Base-by-base conservation (phyloP, 2,888 invertebrate species). In the Auanema sp. region DNA sequence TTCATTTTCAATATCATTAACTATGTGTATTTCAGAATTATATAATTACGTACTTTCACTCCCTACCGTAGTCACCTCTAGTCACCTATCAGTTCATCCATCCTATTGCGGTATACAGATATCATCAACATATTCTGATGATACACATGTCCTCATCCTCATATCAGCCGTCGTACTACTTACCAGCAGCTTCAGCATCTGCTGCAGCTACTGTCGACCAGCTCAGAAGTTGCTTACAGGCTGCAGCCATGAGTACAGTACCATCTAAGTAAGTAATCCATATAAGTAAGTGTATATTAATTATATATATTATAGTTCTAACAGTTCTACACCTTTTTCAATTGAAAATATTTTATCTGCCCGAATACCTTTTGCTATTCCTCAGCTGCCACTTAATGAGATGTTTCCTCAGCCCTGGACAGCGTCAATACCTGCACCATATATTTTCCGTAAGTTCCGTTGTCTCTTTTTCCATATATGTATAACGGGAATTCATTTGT, bases 341-440 rank as follows among this genome's bases (percentile, higher is more conserved):
- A 60, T 60, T 12, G 60, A 60, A 49, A 60, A 60, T 60, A 47
- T 60, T n/a, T 51, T 60, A 3, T 43, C 60, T 14, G 49, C 49
- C 21, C 42, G 60, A 24, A 55, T 60, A 6, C 24, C 60, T 42
- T 18, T 60, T 24, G 44, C 60, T 1, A 43, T 60, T 21, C 44
- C 60, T n/a, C 8, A 49, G 16, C 23, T 60, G 24, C 54, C 60
- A 12, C 14, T 60, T 21, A 47, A 16, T 14, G 60, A 60, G 14
- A 55, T 42, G n/a, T 59, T 59, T 41, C 44, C 54, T 55, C 60
- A 47, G 14, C 60, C 47, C 53, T 60, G 60, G 43, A 21, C 47
- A 16, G 47, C 21, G 10, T 47, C 47, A 6, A 18, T 25, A 12
- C 55, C 53, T 55, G 54, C 60, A 11, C 51, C 33, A 33, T 33